Evolutionary conservation across 2,797 vertebrate genomes (phyloP).

Genomic region (Tauraco hartlaubi): DNA sequence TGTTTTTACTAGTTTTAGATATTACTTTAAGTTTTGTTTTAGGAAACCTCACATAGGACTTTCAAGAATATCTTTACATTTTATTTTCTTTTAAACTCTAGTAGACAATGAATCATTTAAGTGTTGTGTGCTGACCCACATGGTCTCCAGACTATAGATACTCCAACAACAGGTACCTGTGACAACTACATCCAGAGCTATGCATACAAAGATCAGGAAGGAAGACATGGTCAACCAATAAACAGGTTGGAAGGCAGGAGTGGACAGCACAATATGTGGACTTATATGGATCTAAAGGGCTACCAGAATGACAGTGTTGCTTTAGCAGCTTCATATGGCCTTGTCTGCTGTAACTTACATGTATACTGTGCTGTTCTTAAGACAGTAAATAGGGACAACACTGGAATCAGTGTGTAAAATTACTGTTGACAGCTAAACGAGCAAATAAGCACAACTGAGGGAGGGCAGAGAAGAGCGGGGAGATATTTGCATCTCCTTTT

Average conservation of each 20-base stretch:
- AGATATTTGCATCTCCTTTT: neutral
- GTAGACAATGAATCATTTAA: neutral
- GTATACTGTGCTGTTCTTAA: neutral
- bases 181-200: neutral
- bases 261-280: neutral
- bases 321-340: neutral
- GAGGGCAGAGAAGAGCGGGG: rapidly evolving
- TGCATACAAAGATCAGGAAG: neutral
- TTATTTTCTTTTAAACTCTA: neutral
- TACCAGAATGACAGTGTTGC: neutral
- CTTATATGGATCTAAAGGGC: neutral
- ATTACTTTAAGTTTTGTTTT: neutral
- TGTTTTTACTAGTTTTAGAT: neutral
- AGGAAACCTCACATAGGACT: neutral
- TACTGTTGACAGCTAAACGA: neutral
- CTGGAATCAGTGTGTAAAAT: neutral
- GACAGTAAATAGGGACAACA: neutral
- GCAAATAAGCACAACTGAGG: neutral
- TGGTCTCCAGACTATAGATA: rapidly evolving
- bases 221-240: neutral
- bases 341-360: neutral
- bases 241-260: neutral
- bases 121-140: neutral
- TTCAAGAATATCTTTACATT: neutral
- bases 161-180: neutral